phyloP scores from a whole-genome alignment of 2,888 invertebrate species.

The Dryomyza anilis region DNA sequence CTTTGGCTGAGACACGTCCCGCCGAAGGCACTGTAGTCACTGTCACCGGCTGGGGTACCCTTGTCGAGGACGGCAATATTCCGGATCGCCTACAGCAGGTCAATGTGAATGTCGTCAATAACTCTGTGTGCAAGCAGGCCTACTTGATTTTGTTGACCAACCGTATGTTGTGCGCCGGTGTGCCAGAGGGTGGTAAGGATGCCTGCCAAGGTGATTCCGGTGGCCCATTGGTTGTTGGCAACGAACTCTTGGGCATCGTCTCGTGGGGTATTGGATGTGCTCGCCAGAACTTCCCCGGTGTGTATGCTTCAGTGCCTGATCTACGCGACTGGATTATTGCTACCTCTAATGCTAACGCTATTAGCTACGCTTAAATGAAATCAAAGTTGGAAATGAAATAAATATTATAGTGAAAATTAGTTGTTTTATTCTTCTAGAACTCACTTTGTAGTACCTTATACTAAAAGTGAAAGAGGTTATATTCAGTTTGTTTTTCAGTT shows the following conservation, averaged over 20 bases:
- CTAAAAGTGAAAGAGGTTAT: too few species aligned
- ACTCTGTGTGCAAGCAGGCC: slow-evolving; percentile 39
- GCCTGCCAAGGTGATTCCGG: slow-evolving; percentile 57
- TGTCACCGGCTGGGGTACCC: slow-evolving; percentile 53
- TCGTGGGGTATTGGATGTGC: slow-evolving; percentile 55
- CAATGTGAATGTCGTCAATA: slow-evolving; percentile 43
- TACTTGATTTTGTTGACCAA: slow-evolving; percentile 43
- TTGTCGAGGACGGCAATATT: slow-evolving; percentile 32
- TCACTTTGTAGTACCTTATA: too few species aligned
- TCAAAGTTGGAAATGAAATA: not conserved
- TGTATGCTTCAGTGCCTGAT: slow-evolving; percentile 47
- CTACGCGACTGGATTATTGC: slow-evolving; percentile 42
- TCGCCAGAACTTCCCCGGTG: slow-evolving; percentile 41
- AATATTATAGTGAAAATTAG: too few species aligned
- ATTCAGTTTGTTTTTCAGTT: too few species aligned
- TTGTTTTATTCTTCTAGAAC: too few species aligned
- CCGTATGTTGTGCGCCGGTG: slow-evolving; percentile 51
- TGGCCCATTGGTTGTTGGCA: slow-evolving; percentile 47
- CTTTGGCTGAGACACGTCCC: slow-evolving; percentile 63
- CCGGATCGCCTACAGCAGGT: slow-evolving; percentile 45
- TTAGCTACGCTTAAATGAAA: not conserved
- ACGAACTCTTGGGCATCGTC: slow-evolving; percentile 48
- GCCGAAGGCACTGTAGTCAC: slow-evolving; percentile 35
- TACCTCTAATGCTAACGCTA: not conserved
- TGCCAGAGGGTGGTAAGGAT: slow-evolving; percentile 48